Conservation (phyloP, 1,140 invertebrate species). For the Tetragonula clypearis region DNA sequence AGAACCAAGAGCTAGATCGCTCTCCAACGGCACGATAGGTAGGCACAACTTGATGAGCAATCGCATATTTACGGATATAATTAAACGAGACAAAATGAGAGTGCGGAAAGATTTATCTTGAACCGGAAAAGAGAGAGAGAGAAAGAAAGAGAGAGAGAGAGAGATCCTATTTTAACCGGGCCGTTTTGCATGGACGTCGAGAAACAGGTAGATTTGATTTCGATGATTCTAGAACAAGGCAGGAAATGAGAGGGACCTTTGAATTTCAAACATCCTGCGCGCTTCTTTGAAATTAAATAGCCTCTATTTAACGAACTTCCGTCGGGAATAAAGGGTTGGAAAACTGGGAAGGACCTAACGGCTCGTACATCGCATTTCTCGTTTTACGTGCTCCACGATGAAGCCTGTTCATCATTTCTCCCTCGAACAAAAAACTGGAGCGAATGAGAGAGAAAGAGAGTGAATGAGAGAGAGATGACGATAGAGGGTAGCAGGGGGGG, state of each 20-base stretch:
- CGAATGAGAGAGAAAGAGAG: not conserved
- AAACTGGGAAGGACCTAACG: slow-evolving; percentile 4
- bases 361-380: not conserved
- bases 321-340: slow-evolving; percentile 1
- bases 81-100: not conserved
- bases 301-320: slow-evolving; percentile 7
- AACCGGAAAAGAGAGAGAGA: not conserved
- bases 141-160: accelerated
- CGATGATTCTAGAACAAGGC: not conserved
- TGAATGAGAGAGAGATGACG: not conserved
- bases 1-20: not conserved
- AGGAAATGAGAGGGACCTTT: not conserved
- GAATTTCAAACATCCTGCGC: not conserved
- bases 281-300: not conserved
- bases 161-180: not conserved
- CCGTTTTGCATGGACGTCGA: not conserved
- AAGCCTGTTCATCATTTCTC: slow-evolving; percentile 11
- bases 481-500: not conserved
- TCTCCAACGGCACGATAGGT: not conserved
- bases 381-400: not conserved
- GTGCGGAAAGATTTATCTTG: not conserved
- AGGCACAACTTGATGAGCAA: not conserved
- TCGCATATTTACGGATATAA: no score
- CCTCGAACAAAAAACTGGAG: not conserved
- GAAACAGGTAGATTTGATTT: not conserved